These are phyloP conservation scores for Embidobia sp. DNA, from an alignment of 2,888 invertebrate genomes.

Conservation along the genomic window DNA sequence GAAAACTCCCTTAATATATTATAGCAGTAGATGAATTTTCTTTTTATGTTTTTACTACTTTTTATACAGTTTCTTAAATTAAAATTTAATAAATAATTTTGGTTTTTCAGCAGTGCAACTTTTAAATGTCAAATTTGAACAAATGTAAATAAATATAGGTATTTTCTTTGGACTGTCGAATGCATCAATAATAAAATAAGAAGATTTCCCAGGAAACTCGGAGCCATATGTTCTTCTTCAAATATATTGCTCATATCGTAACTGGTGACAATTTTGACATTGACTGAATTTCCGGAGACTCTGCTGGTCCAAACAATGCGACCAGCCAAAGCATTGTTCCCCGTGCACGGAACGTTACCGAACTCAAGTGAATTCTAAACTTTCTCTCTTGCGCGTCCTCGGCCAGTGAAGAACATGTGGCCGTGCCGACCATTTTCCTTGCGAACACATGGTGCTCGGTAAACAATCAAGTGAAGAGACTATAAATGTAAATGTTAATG, in stretches of 20 bases:
- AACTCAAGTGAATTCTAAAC: slow-evolving; percentile 54
- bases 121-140: neutral
- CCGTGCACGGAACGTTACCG: slow-evolving; percentile 22
- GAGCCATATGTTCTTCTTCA: slow-evolving; percentile 28
- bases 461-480: slow-evolving; percentile 53
- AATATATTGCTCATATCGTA: slow-evolving; percentile 18
- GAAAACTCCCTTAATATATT: too few species aligned
- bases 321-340: slow-evolving; percentile 54
- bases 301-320: slow-evolving; percentile 44
- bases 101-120: too few species aligned
- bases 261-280: slow-evolving; percentile 41
- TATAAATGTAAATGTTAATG: slow-evolving; percentile 52
- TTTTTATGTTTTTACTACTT: too few species aligned
- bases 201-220: slow-evolving; percentile 6
- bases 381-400: slow-evolving; percentile 51
- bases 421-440: slow-evolving; percentile 37
- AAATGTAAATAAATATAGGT: too few species aligned
- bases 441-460: slow-evolving; percentile 51
- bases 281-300: slow-evolving; percentile 28
- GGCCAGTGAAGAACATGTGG: slow-evolving; percentile 52
- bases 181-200: neutral
- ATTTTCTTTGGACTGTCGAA: too few species aligned
- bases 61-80: too few species aligned
- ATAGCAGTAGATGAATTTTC: too few species aligned
- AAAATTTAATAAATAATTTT: too few species aligned